Evolutionary conservation across 2,888 invertebrate species (phyloP).

Genomic region (Cenopis cana): DNA sequence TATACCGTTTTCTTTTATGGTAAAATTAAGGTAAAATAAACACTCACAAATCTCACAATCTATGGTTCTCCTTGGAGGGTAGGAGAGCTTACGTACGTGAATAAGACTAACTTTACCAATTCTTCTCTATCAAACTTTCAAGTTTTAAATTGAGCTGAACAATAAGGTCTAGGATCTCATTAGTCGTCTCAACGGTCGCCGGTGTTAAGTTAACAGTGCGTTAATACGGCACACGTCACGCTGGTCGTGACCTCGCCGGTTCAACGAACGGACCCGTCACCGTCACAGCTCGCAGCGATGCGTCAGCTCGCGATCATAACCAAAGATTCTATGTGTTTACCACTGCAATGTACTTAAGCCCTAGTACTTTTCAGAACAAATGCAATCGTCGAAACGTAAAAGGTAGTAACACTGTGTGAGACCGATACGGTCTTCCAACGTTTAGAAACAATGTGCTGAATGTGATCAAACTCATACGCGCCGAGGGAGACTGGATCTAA

Average conservation of each 20-base stretch:
- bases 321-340: neutral
- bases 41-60: neutral
- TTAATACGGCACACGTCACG: slow-evolving; percentile 69
- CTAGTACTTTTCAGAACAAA: neutral
- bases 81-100: neutral
- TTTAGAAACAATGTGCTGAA: neutral
- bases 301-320: slow-evolving; percentile 61
- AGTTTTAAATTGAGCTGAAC: neutral
- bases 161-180: slow-evolving; percentile 23
- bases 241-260: slow-evolving; percentile 82
- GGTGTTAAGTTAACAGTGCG: slow-evolving; percentile 56
- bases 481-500: slow-evolving; percentile 34
- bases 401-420: neutral
- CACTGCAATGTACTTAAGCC: neutral
- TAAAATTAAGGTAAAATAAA: neutral
- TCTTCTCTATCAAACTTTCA: neutral
- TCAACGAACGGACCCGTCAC: slow-evolving; percentile 77
- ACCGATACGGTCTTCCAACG: neutral
- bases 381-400: neutral
- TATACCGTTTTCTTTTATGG: neutral
- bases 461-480: slow-evolving; percentile 18
- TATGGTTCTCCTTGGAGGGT: neutral
- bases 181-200: slow-evolving; percentile 35
- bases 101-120: neutral
- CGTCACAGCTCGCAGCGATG: slow-evolving; percentile 72